Evolutionary conservation across 1,140 invertebrate species (phyloP), one percentile per base, ranked within the genome.

Genomic region (Epicauta chinensis): DNA sequence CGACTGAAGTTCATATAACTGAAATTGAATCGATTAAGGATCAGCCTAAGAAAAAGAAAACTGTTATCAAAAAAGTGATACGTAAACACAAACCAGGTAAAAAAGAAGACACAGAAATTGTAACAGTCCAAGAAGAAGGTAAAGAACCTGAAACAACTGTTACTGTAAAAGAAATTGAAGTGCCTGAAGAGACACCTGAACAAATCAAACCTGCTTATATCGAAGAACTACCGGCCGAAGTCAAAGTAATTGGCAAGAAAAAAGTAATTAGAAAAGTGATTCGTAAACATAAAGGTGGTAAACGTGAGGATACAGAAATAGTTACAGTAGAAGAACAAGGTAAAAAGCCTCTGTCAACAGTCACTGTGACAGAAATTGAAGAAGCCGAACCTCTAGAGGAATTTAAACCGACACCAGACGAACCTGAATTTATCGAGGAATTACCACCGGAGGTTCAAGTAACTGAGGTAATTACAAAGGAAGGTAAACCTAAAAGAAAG

Each of bases 61-160:
- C 60, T 2, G 38, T 64, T 1, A 64, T 59, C 43, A 67, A 61
- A 42, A 34, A 53, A 7, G 50, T 61, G 9, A 63, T 64, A 30
- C 64, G 60, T 23, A 67, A 64, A 48, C 55, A 51, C 16, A n/a
- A n/a, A n/a, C n/a, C n/a, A n/a, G n/a, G n/a, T n/a, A n/a, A n/a
- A n/a, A n/a, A 73, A 51, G 66, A 75, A 60, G 61, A 70, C 2
- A 72, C 67, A 1, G 71, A 75, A 63, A 71, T 73, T 51, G 70
- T 72, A 16, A 73, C 74, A 11, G 62, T 72, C 39, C 67, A 73
- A 62, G 69, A 73, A 59, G 70, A 73, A 49, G 68, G 68, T 29
- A 60, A 63, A 14, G 42, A 66, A 58, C 66, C 67, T n/a, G 60
- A 51, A 53, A 55, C 55, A 23, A 62, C 53, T 16, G 58, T 67